Base-by-base conservation (phyloP, 2,888 invertebrate genomes). In the Amaurobius ferox region DNA sequence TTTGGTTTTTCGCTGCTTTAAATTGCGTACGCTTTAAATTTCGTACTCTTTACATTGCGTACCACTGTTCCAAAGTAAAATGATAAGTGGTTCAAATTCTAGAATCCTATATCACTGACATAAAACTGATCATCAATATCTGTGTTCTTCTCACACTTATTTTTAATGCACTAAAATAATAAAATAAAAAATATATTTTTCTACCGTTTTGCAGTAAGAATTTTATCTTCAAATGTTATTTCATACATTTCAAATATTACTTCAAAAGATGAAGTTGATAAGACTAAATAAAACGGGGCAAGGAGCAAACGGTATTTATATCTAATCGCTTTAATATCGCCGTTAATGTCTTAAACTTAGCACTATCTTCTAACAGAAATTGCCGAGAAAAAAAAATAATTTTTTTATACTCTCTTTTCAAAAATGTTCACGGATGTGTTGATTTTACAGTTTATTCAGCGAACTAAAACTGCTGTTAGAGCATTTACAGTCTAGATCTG, bases 361-460 rank as follows among this genome's bases (percentile, higher is more conserved):
- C 35, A 64, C 35, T 83, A 83, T 76, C 81, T 76, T 48, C 44
- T 64, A 62, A 64, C 16, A 76, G 62, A 76, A 76, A 76, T 35
- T 35, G 39, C 29, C 16, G n/a, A 48, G n/a, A 40, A 79, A 40
- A 79, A 79, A 72, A 55, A 40, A 40, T n/a, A 28, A 32, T 26
- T 28, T 16, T 67, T 72, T 62, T 28, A 23, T 35, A 2, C 72
- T 64, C 6, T 19, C 30, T 29, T 72, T 68, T n/a, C 55, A 55
- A 55, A 55, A 23, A 55, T 55, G 55, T 62, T 70, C 73, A 23
- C 70, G 29, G 30, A 44, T 13, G 44, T 29, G 32, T 66, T 71
- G 70, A 83, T 83, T 83, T 76, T 83, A 83, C 81, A 83, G 64
- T 76, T 44, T 64, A 83, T 83, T 83, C 81, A 76, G 32, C 70